Evolutionary conservation across 1,140 invertebrate species (phyloP), one percentile per base, ranked within the genome.

Genomic region (Cydia pomonella): DNA sequence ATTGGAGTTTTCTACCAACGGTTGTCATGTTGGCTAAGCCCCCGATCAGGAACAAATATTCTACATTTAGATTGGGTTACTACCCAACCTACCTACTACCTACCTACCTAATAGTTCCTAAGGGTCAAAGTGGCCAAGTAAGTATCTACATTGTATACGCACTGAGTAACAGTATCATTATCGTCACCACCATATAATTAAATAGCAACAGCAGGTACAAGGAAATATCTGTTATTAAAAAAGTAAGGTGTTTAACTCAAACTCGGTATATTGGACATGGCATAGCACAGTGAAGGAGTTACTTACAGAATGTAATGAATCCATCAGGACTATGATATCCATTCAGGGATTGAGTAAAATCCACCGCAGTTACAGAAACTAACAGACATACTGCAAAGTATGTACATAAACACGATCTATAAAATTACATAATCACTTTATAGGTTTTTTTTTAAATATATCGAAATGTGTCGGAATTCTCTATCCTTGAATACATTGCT

Each of bases 291-390:
- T 16, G 12, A 1, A 47, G 44, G n/a, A 7, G n/a, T 18, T 59
- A 59, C 53, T 59, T 21, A 59, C 53, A 59, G n/a, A 59, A 59
- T 59, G 23, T 59, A 6, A 59, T n/a, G 18, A 59, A 59, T 59
- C 53, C 53, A 3, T 59, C 53, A 21, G 53, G 53, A 3, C 18
- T 59, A 21, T 59, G 53, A 21, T 59, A 59, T 59, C 53, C 53
- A 9, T 21, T 59, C 7, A 59, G 53, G 0, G 53, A 21, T 59
- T 59, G 53, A 10, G 53, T 59, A 59, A 59, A 59, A 1, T 59
- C 53, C 10, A 59, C 5, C 5, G 53, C 18, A 9, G n/a, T 10
- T 6, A 59, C 53, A 59, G 53, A 59, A 59, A 59, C 53, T n/a
- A 59, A 10, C 18, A 23, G 2, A 59, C 7, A 23, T 21, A 59